phyloP scores from a whole-genome alignment of 2,888 invertebrate species.

The Cryptus armator region DNA sequence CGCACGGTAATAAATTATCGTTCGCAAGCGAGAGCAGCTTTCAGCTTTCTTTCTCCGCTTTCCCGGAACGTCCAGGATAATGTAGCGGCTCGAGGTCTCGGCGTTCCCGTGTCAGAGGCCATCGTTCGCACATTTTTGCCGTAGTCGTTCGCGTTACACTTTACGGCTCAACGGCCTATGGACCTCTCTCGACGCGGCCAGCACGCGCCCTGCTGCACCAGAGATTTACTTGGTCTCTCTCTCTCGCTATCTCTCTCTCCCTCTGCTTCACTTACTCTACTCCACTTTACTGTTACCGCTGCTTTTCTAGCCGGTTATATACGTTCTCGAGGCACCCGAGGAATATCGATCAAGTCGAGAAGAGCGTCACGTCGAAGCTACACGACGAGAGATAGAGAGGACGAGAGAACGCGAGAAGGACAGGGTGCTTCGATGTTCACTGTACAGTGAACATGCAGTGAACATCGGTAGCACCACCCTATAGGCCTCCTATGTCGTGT shows the following conservation, averaged over 20 bases:
- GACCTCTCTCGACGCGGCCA: conserved; percentile 35
- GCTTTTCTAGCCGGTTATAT: conserved; percentile 58
- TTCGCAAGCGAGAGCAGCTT: neutral
- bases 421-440: conserved; percentile 31
- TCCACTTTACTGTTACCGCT: conserved; percentile 31
- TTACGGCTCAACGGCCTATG: conserved; percentile 57
- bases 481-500: conserved; percentile 33
- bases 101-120: conserved; percentile 19
- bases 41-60: conserved; percentile 9
- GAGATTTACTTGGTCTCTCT: conserved; percentile 51
- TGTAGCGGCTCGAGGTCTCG: conserved; percentile 38
- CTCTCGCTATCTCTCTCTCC: conserved; percentile 43
- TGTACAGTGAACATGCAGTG: conserved; percentile 43
- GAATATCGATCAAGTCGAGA: conserved; percentile 63
- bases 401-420: neutral
- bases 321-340: conserved; percentile 52
- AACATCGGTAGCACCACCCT: conserved; percentile 28
- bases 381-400: conserved; percentile 20
- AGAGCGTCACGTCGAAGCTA: conserved; percentile 49
- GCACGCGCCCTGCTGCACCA: conserved; percentile 48
- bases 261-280: conserved; percentile 31
- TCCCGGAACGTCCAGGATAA: conserved; percentile 27
- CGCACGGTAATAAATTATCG: neutral
- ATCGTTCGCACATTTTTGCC: conserved; percentile 22
- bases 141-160: conserved; percentile 43